Percentiles rank a stretch among this genome's conserved stretches.
Evolutionary conservation across 30 jellyfish, hydroid and myxozoan species (phyloP).

Genomic region (Pelagia noctiluca): DNA sequence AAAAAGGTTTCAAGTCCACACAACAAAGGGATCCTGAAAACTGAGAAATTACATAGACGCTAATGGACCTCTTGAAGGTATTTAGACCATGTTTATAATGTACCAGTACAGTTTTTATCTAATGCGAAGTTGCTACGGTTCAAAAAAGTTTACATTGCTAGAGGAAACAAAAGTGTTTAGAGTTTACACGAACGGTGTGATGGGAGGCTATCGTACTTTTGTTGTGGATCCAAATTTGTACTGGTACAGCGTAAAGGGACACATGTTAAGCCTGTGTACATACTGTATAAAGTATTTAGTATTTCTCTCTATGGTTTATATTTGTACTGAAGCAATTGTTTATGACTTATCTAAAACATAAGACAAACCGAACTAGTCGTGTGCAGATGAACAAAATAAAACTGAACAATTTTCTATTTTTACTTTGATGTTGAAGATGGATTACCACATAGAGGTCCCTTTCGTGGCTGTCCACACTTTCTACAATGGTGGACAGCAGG

Average conservation of each 20-base stretch:
- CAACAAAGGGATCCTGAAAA: conserved; percentile 37
- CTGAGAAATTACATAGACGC: background rate
- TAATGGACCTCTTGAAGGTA: background rate
- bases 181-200: background rate
- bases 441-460: conserved; percentile 9
- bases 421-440: conserved; percentile 21
- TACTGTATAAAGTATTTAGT: background rate
- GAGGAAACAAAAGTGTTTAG: background rate
- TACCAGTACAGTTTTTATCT: too few relatives aligned
- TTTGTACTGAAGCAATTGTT: background rate
- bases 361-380: conserved; percentile 1
- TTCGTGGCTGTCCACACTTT: conserved; percentile 10
- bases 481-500: background rate
- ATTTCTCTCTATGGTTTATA: background rate
- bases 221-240: conserved; percentile 14
- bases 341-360: conserved; percentile 23
- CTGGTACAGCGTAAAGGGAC: conserved; percentile 18
- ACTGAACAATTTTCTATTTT: background rate
- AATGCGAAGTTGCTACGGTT: too few relatives aligned
- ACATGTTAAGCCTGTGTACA: conserved; percentile 11
- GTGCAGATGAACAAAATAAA: conserved; percentile 26
- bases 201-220: background rate
- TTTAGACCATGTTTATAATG: too few relatives aligned
- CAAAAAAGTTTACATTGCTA: background rate
- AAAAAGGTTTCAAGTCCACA: conserved; percentile 23